These are phyloP conservation scores for Cepaea hortensis DNA, from an alignment of 2,888 invertebrate genomes.

Conservation along the genomic window DNA sequence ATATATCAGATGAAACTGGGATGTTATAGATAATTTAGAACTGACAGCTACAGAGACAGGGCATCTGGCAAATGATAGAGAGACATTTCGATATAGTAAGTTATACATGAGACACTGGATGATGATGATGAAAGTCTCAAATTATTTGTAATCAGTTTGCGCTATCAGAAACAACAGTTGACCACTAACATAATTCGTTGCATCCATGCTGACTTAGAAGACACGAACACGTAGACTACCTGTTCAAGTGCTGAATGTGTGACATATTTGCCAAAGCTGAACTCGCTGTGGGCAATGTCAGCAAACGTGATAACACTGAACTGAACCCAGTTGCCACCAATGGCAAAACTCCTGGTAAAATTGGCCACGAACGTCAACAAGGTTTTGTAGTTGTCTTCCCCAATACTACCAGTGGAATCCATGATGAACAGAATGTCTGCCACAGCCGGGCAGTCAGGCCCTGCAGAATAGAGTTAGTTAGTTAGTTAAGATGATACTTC, in stretches of 20 bases:
- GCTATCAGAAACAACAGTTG: no score
- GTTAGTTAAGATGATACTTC: no score
- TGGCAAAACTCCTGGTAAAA: slow-evolving; percentile 8
- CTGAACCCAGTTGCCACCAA: slow-evolving; percentile 13
- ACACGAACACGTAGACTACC: background rate
- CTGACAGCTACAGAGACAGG: no score
- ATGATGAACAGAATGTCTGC: slow-evolving; percentile 20
- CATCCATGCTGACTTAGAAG: background rate
- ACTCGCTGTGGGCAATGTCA: background rate
- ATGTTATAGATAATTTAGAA: no score
- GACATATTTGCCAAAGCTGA: background rate
- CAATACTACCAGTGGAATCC: slow-evolving; percentile 21
- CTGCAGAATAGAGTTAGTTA: background rate
- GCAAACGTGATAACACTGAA: slow-evolving; percentile 5
- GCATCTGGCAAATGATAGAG: no score
- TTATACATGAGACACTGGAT: no score
- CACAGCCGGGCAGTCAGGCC: background rate
- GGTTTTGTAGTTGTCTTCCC: background rate
- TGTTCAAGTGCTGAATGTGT: slow-evolving; percentile 5
- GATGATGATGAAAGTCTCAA: no score
- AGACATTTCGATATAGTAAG: no score
- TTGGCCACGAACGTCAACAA: slow-evolving; percentile 1
- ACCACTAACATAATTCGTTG: no score
- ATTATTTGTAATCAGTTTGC: no score
- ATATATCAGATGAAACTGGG: no score